Evolutionary conservation across 37 sponge, comb jelly and placozoan species (phyloP).

Genomic region (Beroe ovata): DNA sequence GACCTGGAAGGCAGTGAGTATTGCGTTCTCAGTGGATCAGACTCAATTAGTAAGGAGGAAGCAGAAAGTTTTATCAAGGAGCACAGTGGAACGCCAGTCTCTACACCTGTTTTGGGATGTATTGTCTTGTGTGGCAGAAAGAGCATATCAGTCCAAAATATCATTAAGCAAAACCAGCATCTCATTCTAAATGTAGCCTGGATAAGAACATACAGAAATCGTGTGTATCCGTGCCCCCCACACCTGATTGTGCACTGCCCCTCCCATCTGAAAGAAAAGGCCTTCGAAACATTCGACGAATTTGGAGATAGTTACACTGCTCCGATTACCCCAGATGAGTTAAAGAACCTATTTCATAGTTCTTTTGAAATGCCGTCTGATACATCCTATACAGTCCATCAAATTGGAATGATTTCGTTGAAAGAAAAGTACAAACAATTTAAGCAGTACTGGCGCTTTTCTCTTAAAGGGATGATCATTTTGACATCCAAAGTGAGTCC

Average conservation of each 20-base stretch:
- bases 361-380: not conserved
- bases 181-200: conserved; percentile 16
- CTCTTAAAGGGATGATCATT: conserved; percentile 13
- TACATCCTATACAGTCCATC: not conserved
- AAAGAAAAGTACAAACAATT: conserved; percentile 25
- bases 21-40: conserved; percentile 33
- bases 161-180: conserved; percentile 40
- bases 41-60: not conserved
- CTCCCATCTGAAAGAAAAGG: not conserved
- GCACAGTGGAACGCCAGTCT: conserved; percentile 44
- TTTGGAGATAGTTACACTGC: conserved; percentile 48
- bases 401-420: not conserved
- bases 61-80: conserved; percentile 51
- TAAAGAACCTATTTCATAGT: not conserved
- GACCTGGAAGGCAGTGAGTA: not conserved
- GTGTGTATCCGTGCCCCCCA: conserved; percentile 24
- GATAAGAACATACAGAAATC: not conserved
- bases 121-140: conserved; percentile 45
- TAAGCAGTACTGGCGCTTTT: conserved; percentile 1
- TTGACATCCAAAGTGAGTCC: not conserved
- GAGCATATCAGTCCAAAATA: conserved; percentile 18
- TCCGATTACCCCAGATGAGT: conserved; percentile 15
- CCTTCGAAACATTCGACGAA: not conserved
- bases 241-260: conserved; percentile 47
- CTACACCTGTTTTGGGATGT: conserved; percentile 26